Evolutionary conservation across 2,113 vertebrate genomes (phyloP), one percentile per base, ranked within the genome.

Genomic region (Pluvianellus socialis): DNA sequence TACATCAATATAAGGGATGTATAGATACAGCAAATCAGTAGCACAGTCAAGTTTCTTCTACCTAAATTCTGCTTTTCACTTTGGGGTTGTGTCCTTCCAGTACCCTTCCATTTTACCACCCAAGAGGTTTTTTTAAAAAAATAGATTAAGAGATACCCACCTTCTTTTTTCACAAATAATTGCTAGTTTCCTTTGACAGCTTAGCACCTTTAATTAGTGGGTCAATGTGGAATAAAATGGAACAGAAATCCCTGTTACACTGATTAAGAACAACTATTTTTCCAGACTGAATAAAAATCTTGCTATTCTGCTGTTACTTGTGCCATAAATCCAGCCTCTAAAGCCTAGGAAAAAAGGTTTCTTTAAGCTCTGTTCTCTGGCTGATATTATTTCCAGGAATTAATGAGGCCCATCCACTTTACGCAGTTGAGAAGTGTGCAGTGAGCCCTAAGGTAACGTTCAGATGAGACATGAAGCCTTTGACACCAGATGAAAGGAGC

Each of bases 401-500:
- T 35, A 63, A 42, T 1, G 3, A 55, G 75, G 10, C 15, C 10
- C 26, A 53, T 71, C 44, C 40, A 35, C 0, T 1, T 21, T 17
- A 7, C 10, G 15, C 26, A 20, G 12, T 9, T 35, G 44, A 61
- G 26, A 38, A 44, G 21, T 4, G 44, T 33, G 26, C 18, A 42
- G 28, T 0, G 0, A 42, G 24, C 9, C 55, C 33, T 7, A 30
- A 52, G 22, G n/a, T 35, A 27, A 28, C 3, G 30, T 30, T 81
- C 12, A 35, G 21, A 24, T 0, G 3, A 81, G 62, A 24, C 19
- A 9, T 6, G n/a, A 32, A 93, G 30, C 59, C 47, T 53, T 10
- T 18, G 47, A 62, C 0, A 3, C 13, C 30, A 38, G 49, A 33
- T 0, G 0, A 52, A 38, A 70, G 58, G 21, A 40, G 12, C 13